phyloP scores from a whole-genome alignment of 2,888 invertebrate genomes.

The Baronia brevicornis region DNA sequence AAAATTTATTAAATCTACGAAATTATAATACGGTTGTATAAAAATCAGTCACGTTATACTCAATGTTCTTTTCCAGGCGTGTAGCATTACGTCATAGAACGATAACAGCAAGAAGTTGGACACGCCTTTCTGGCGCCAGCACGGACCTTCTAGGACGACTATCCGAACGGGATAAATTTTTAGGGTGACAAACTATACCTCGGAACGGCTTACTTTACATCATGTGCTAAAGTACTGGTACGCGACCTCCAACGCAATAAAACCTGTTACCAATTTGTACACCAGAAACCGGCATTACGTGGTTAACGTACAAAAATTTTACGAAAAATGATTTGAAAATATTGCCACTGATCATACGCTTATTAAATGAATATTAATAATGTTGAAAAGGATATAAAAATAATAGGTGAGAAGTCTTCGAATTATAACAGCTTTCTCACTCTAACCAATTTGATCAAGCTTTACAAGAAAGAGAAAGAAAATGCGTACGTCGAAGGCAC shows the following conservation, averaged over 20 bases:
- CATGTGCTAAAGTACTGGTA: constrained; percentile 64
- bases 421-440: constrained; percentile 55
- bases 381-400: no score
- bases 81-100: constrained; percentile 62
- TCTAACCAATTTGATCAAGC: constrained; percentile 41
- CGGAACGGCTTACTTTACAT: constrained; percentile 57
- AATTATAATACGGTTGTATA: not conserved
- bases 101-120: constrained; percentile 58
- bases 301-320: no score
- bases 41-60: constrained; percentile 2
- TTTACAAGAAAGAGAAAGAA: constrained; percentile 64
- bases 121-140: constrained; percentile 67
- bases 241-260: constrained; percentile 67
- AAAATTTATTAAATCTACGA: not conserved
- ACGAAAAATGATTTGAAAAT: no score
- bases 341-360: no score
- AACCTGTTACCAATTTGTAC: constrained; percentile 73
- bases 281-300: constrained; percentile 48
- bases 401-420: constrained; percentile 40
- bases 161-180: constrained; percentile 48
- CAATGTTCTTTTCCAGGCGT: constrained; percentile 8
- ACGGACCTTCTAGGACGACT: constrained; percentile 53
- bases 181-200: constrained; percentile 46
- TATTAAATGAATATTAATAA: no score
- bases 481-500: constrained; percentile 74